phyloP scores from a whole-genome alignment of 2,888 invertebrate genomes.

The Cremastobaeus sp. region DNA sequence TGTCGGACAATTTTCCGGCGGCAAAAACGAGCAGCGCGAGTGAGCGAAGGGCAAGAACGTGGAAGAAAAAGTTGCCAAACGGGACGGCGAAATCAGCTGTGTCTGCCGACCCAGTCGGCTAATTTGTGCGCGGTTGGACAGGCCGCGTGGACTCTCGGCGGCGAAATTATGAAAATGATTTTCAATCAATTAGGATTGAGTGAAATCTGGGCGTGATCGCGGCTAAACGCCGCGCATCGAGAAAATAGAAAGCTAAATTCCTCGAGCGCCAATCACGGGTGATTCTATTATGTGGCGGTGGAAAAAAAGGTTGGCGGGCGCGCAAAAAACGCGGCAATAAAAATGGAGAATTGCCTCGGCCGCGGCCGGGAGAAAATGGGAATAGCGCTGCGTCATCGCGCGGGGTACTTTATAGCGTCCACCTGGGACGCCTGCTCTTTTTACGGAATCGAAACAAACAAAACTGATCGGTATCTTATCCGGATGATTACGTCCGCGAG shows the following conservation, averaged over 20 bases:
- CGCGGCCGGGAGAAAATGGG: conserved; percentile 40
- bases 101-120: conserved; percentile 20
- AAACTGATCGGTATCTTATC: conserved; percentile 43
- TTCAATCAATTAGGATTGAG: no score
- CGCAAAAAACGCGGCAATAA: conserved; percentile 30
- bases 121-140: conserved; percentile 11
- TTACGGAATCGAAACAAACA: conserved; percentile 21
- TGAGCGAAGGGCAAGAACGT: neutral
- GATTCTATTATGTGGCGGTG: conserved; percentile 38
- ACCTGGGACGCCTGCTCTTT: conserved; percentile 25
- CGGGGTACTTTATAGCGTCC: conserved; percentile 37
- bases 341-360: conserved; percentile 28
- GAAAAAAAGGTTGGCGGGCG: neutral
- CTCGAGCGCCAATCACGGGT: conserved; percentile 40
- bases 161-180: conserved; percentile 30
- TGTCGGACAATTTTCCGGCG: conserved; percentile 25
- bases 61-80: conserved; percentile 20
- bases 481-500: conserved; percentile 36
- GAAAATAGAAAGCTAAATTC: conserved; percentile 54
- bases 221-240: conserved; percentile 26
- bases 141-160: neutral
- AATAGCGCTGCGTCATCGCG: conserved; percentile 48
- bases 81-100: conserved; percentile 21
- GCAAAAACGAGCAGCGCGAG: neutral
- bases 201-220: conserved; percentile 36